These are phyloP conservation scores for Aphodius granarius DNA, from an alignment of 2,888 invertebrate species.

Conservation along the genomic window DNA sequence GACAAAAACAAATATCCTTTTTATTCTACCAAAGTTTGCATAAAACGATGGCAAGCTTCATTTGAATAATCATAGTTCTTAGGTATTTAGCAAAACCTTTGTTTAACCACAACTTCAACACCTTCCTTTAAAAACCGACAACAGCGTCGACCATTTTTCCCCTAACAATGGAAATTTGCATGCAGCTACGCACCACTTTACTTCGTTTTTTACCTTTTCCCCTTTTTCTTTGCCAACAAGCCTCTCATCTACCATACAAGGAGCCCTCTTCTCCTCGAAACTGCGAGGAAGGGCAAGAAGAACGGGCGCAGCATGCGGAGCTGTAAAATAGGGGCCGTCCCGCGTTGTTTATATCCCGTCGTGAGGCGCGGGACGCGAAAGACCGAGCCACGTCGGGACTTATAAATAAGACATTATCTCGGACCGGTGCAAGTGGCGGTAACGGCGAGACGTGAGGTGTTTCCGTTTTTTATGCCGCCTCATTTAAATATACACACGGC, in stretches of 20 bases:
- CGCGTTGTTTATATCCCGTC: slow-evolving; percentile 37
- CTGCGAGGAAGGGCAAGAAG: neutral
- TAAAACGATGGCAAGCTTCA: no score
- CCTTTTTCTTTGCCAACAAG: neutral
- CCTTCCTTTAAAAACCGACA: neutral
- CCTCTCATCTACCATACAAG: neutral
- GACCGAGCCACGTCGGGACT: slow-evolving; percentile 31
- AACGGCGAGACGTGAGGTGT: slow-evolving; percentile 49
- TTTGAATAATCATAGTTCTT: no score
- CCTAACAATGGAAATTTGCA: neutral
- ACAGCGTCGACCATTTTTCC: neutral
- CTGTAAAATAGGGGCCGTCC: slow-evolving; percentile 32
- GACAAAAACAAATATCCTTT: no score
- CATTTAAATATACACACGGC: slow-evolving; percentile 42
- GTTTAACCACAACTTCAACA: neutral
- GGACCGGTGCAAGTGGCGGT: slow-evolving; percentile 44
- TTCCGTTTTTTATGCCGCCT: slow-evolving; percentile 47
- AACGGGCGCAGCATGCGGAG: slow-evolving; percentile 1
- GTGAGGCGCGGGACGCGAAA: slow-evolving; percentile 21
- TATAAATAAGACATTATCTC: slow-evolving; percentile 53
- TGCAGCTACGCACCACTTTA: neutral
- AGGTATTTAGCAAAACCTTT: neutral
- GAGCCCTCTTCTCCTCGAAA: neutral
- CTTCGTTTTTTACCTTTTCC: neutral
- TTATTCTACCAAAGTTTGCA: no score